Percentiles rank a stretch among this genome's conserved stretches.
Evolutionary conservation across 2,113 vertebrate species (phyloP).

Genomic region (Antechinus flavipes): DNA sequence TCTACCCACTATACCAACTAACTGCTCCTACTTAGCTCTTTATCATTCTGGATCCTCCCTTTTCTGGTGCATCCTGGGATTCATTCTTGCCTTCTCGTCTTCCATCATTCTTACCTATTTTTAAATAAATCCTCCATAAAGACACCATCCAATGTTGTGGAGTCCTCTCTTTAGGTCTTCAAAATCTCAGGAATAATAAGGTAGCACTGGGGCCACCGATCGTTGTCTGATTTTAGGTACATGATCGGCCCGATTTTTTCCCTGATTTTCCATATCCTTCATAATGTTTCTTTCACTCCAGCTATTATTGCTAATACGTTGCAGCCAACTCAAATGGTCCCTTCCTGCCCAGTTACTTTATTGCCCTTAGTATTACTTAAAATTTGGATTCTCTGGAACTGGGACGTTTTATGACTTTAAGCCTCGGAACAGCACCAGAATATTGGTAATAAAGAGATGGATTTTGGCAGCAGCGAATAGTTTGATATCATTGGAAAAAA

Average conservation of each 20-base stretch:
- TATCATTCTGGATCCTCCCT: too few species aligned
- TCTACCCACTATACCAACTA: too few species aligned
- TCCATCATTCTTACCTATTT: too few species aligned
- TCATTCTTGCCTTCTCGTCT: too few species aligned
- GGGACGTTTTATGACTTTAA: background rate
- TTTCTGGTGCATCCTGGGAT: too few species aligned
- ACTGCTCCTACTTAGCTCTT: too few species aligned
- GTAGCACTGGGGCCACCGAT: background rate
- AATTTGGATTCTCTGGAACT: background rate
- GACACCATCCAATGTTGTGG: too few species aligned
- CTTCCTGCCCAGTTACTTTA: background rate
- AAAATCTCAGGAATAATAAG: background rate
- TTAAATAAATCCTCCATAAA: too few species aligned
- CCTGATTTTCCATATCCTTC: background rate
- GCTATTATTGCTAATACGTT: background rate
- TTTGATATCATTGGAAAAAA: background rate
- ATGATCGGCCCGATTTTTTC: background rate
- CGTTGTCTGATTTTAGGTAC: background rate
- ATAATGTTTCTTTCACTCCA: background rate
- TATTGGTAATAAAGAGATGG: background rate
- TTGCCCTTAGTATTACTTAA: background rate
- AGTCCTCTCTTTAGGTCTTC: background rate
- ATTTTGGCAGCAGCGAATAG: background rate
- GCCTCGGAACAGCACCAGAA: background rate
- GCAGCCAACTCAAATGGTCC: background rate